These are phyloP conservation scores for Nasonia vitripennis DNA, from an alignment of 1,140 invertebrate genomes.

Conservation along the genomic window DNA sequence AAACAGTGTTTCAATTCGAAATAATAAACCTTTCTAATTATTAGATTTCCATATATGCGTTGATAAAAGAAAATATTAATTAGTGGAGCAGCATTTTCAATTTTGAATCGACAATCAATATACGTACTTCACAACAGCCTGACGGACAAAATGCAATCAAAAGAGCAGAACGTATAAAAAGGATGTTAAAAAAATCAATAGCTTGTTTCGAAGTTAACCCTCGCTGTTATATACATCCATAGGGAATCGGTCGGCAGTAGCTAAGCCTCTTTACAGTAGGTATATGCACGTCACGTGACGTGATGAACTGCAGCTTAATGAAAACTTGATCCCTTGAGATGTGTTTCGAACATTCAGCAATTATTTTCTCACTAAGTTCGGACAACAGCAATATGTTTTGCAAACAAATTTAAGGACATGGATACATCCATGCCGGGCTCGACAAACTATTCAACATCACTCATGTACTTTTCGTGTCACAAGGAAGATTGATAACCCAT, in stretches of 20 bases:
- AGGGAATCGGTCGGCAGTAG: background rate
- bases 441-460: too few relatives aligned
- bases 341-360: conserved; percentile 11
- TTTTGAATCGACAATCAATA: too few relatives aligned
- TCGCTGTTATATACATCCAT: background rate
- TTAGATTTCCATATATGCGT: too few relatives aligned
- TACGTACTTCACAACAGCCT: background rate
- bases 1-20: too few relatives aligned
- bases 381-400: background rate
- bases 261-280: conserved; percentile 14
- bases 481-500: too few relatives aligned
- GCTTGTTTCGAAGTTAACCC: background rate
- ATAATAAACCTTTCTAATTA: too few relatives aligned
- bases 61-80: too few relatives aligned
- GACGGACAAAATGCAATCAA: conserved; percentile 36
- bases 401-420: conserved; percentile 1
- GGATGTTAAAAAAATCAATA: conserved; percentile 20
- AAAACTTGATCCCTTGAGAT: conserved; percentile 34
- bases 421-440: background rate
- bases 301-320: conserved; percentile 35
- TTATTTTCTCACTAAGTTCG: conserved; percentile 24
- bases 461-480: too few relatives aligned
- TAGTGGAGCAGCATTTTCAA: too few relatives aligned
- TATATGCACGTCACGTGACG: conserved; percentile 24
- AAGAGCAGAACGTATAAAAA: background rate